Base-by-base conservation (phyloP, 53 echinoderm and acorn worm species). In the Apostichopus leukothele region DNA sequence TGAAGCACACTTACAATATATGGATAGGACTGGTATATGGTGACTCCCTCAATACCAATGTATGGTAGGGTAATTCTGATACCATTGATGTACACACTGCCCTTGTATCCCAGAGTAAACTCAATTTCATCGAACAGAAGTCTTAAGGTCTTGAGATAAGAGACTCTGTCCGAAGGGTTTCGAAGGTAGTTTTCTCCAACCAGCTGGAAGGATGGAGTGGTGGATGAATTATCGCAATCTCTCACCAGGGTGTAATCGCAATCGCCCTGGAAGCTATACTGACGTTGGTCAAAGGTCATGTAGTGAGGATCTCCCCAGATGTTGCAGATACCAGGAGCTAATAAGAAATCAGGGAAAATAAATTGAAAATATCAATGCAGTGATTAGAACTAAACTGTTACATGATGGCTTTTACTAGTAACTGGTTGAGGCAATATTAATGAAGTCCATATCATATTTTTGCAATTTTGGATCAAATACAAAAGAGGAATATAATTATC, bases 241-340 rank as follows among this genome's bases (percentile, higher is more conserved):
- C 78, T 75, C 63, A 89, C 88, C 9, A 93, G 80, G 3, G 90
- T 93, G 91, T 93, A 93, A 19, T 91, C 91, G 51, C 93, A 93
- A 11, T 89, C 93, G 4, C 93, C 93, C 50, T 93, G 93, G 90
- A 93, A 93, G 87, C 86, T 89, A 60, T 81, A 93, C 68, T 87
- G 90, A 18, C 51, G 50, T 21, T 88, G 80, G 77, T 93, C 93
- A 74, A 93, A 93, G 16, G 93, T 91, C 60, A 91, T 53, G 76
- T 93, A 93, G 66, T 93, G 93, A 6, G 93, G 93, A 76, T 93
- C 93, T 74, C 93, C 93, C 93, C 91, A 93, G 6, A 75, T 88
- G 52, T 81, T 91, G 75, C 93, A 93, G 4, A 83, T 60, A 20
- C 91, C 91, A 53, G 93, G 89, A 16, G 76, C 93, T 93, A 23